Evolutionary conservation across 2,113 vertebrate genomes (phyloP), one percentile per base, ranked within the genome.

Genomic region (Eulemur macaco): DNA sequence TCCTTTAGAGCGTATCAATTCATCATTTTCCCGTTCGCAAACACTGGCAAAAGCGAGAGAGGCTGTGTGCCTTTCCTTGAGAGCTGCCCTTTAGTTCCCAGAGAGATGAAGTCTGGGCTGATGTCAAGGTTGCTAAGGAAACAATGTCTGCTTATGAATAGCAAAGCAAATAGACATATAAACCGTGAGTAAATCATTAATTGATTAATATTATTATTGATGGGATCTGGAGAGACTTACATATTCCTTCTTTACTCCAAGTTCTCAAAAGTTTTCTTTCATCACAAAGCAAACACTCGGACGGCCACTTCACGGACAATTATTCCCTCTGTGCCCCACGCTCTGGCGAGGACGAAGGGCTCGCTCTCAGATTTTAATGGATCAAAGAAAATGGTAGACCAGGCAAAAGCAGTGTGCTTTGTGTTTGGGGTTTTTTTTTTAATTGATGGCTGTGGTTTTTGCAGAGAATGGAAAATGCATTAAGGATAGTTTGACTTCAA

Each of bases 121-220:
- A 98, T 97, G 97, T 68, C 96, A 5, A 1, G 69, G 98, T 98
- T 97, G 34, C 98, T 89, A 98, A 92, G 98, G 98, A 94, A 98
- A 98, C 98, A 29, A 31, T 52, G 96, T 73, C 89, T 81, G 77
- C 0, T 97, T 95, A 85, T 95, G 87, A 97, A 96, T 68, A 64
- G 80, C 5, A 98, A 91, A 98, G 97, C 98, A 98, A 99, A 99
- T 1, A 99, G 97, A 98, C 96, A 69, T 95, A 76, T 81, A 95
- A 97, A 80, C n/a, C 69, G 15, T 31, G 73, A 97, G 98, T 99
- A 97, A 99, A 99, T 98, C 97, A 99, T 99, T 99, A 98, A 99
- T 98, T 98, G 96, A 95, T 89, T 97, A 97, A 98, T 98, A 97
- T 97, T 94, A 87, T 95, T 97, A 95, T 86, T 96, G 96, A 98